phyloP scores from a whole-genome alignment of 2,113 vertebrate species.

The Smithornis capensis region DNA sequence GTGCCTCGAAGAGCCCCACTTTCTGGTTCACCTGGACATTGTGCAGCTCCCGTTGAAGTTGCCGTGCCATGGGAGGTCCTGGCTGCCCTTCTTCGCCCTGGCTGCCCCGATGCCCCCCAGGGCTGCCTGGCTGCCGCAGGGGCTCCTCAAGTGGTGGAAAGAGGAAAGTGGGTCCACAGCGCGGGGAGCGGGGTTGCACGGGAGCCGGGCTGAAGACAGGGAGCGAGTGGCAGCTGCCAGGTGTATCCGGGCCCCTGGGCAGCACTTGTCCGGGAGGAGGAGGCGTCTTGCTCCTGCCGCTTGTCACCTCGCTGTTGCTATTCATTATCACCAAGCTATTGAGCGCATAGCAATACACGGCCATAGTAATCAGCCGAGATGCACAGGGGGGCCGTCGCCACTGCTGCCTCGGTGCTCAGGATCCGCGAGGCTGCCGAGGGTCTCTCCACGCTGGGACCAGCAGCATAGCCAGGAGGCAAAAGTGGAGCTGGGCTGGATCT shows the following conservation, averaged over 20 bases:
- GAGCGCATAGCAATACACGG: constrained; percentile 80
- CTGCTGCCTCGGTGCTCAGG: constrained; percentile 31
- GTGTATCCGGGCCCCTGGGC: constrained; percentile 76
- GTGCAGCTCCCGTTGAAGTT: constrained; percentile 87
- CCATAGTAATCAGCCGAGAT: constrained; percentile 77
- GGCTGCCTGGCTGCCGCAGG: constrained; percentile 60
- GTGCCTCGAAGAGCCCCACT: constrained; percentile 92
- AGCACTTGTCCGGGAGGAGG: constrained; percentile 76
- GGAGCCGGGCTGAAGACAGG: constrained; percentile 64
- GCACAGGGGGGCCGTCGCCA: constrained; percentile 42
- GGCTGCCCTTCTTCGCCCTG: constrained; percentile 24
- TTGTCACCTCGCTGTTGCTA: constrained; percentile 76
- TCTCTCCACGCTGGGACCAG: background rate
- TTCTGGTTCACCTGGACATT: constrained; percentile 92
- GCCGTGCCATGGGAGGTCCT: constrained; percentile 58
- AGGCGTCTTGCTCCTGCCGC: constrained; percentile 69
- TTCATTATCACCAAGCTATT: constrained; percentile 82
- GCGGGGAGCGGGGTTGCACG: constrained; percentile 71
- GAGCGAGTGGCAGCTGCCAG: constrained; percentile 70
- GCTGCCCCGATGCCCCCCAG: constrained; percentile 39
- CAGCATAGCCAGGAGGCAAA: constrained; percentile 37
- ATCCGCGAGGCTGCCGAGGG: background rate
- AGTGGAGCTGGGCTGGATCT: background rate
- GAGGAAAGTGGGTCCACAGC: constrained; percentile 70
- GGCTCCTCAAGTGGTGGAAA: constrained; percentile 70